Evolutionary conservation across 2,888 invertebrate species (phyloP), one percentile per base, ranked within the genome.

Genomic region (Rhopalosiphum nymphaeae): DNA sequence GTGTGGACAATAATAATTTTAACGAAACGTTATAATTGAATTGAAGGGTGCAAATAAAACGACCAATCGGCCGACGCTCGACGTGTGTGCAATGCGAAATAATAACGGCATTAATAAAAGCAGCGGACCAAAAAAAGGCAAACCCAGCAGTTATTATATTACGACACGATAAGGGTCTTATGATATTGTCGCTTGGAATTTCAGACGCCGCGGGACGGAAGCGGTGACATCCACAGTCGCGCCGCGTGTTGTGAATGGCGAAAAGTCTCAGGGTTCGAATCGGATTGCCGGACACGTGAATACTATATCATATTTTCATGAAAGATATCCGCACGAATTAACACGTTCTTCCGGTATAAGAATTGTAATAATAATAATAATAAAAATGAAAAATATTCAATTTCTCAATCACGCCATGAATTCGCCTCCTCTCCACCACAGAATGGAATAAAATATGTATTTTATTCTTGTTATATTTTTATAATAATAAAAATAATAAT

Each of bases 21-120:
- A 78, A 53, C 88, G 36, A 56, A 88, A 53, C 53, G 86, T 49
- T 88, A 36, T 88, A 88, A 88, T 88, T 88, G 88, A 49, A 13
- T 44, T 44, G 46, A 29, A 36, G 7, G 36, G 36, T 86, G 11
- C 42, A 61, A 46, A 67, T 21, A 25, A 67, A 90, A 46, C 61
- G 61, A 25, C 61, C 26, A 46, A 25, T 9, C 11, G 16, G 16
- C 67, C n/a, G 49, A n/a, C 46, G 9, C 9, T 25, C 56, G 56
- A 42, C 42, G 44, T 44, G 36, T 13, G 46, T 36, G 67, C 46
- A 67, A 56, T n/a, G 21, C 78, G 36, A 44, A 44, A 85, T 44
- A 44, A 44, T 85, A 85, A 44, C 13, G 42, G 29, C 44, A 25
- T 5, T 26, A 29, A 44, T 44, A 85, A 85, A 44, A 42, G 85